Base-by-base conservation (phyloP, 1,140 invertebrate species). In the Neuroterus valhalla region DNA sequence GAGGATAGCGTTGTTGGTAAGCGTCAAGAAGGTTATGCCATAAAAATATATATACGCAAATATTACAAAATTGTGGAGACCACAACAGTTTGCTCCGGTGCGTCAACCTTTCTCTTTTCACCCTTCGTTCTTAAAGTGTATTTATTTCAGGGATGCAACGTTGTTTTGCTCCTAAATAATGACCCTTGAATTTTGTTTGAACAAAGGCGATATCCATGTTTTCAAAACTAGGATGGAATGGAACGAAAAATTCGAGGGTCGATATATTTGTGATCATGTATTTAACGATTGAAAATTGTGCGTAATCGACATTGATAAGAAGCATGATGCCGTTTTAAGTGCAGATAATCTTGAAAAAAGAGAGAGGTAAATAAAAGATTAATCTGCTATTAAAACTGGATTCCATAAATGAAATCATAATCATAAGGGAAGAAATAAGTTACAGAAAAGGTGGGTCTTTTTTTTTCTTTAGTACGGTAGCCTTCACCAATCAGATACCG, bases 21-120 rank as follows among this genome's bases (percentile, higher is more conserved):
- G 88, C 89, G 82, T 89, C 88, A 84, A 90, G 87, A 89, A 86
- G 86, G 84, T 89, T 89, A 88, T 84, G 79, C 85, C 89, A 89
- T 88, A 89, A 82, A 88, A 87, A 88, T 89, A 89, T 86, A 89
- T 85, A 38, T 38, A 38, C 31, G 82, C 79, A 89, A 87, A 86
- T 85, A 89, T 86, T 87, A 88, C 70, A 86, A 26, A 62, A 26
- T 62, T 62, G 23, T 12, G 12, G 23, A 62, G 4, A 21, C 52
- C 31, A 38, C 31, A 38, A 38, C 31, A 38, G 31, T 38, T 38
- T 38, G 31, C 31, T 38, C 31, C 31, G 1, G 31, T 38, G 31
- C 31, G 12, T 10, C 21, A 2, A 62, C 3, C 14, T 3, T 62
- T 48, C 5, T n/a, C 1, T 17, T 48, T 48, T 48, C 4, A 8